phyloP scores from a whole-genome alignment of 1,140 invertebrate genomes.

The Ridgeia piscesae region DNA sequence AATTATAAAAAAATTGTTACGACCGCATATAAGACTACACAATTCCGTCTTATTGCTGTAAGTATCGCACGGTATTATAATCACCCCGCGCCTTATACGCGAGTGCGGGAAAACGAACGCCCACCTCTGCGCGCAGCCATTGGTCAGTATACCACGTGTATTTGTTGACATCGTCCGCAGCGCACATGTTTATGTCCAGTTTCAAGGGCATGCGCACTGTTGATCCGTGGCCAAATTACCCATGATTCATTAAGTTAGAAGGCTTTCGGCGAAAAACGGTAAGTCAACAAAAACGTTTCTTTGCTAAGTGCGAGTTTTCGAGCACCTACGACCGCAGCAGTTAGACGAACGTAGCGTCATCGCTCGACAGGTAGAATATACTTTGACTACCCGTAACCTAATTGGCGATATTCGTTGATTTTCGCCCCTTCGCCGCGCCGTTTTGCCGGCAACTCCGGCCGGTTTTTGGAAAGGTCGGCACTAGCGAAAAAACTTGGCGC shows the following conservation, averaged over 20 bases:
- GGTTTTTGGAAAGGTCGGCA: not conserved
- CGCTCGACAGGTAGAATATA: not conserved
- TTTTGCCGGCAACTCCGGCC: not conserved
- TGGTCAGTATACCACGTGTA: not conserved
- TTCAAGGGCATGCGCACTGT: slow-evolving; percentile 3
- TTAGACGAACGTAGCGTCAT: not conserved
- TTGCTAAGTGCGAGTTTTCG: not conserved
- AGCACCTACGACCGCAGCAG: not conserved
- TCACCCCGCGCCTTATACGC: not conserved
- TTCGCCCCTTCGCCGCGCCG: not conserved
- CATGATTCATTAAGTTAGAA: slow-evolving; percentile 6
- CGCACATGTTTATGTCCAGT: slow-evolving; percentile 4
- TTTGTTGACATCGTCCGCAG: not conserved
- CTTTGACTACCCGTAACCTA: not conserved
- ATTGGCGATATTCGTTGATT: not conserved
- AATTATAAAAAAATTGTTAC: not conserved
- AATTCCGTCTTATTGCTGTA: not conserved
- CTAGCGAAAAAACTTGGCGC: not conserved
- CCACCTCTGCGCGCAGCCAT: not conserved
- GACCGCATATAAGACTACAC: no score
- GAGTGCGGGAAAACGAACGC: not conserved
- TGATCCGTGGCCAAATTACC: slow-evolving; percentile 3
- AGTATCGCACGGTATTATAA: not conserved
- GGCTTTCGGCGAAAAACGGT: not conserved
- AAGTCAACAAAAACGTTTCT: not conserved